Base-by-base conservation (phyloP, 1,140 invertebrate genomes). In the Drosophila nigromelanica region DNA sequence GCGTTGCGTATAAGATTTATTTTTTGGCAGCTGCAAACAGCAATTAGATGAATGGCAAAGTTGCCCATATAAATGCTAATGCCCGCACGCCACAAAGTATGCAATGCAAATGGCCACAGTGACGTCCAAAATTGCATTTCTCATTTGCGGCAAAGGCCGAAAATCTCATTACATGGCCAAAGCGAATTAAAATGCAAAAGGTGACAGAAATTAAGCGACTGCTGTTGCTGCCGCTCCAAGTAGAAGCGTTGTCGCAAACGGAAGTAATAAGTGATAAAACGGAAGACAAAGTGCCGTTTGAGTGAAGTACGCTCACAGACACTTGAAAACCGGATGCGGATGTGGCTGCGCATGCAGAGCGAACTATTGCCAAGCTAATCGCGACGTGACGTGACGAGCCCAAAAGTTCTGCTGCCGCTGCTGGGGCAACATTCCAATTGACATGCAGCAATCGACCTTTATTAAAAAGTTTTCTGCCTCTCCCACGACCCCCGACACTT, bases 401-500 rank as follows among this genome's bases (percentile, higher is more conserved):
- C 33, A 82, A 67, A 56, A 56, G 35, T 40, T n/a, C 60, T 35
- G 39, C 42, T 14, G 37, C 48, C 55, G 43, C 39, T 56, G 59
- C 58, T 51, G 67, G 70, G 54, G 50, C 63, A 71, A 68, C 68
- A 79, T 75, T 67, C 83, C 75, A 89, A 87, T 87, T 87, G 83
- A 89, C 83, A 87, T 87, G 83, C 83, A 87, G 83, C 83, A 83
- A 87, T 89, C 83, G 85, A 89, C 83, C 83, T 87, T 87, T 87
- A 87, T 87, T 87, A 89, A 87, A 87, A 87, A 87, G 56, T 87
- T 86, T 86, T 87, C 72, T 66, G 69, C 73, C 67, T 18, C 21
- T 27, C 52, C 21, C 21, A 24, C 21, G 21, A 48, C 63, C 48
- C 42, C 40, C 47, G 12, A 7, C 4, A 1, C 7, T 11, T 24